Base-by-base conservation (phyloP, 2,113 vertebrate genomes). In the Sarotherodon lohbergeri region DNA sequence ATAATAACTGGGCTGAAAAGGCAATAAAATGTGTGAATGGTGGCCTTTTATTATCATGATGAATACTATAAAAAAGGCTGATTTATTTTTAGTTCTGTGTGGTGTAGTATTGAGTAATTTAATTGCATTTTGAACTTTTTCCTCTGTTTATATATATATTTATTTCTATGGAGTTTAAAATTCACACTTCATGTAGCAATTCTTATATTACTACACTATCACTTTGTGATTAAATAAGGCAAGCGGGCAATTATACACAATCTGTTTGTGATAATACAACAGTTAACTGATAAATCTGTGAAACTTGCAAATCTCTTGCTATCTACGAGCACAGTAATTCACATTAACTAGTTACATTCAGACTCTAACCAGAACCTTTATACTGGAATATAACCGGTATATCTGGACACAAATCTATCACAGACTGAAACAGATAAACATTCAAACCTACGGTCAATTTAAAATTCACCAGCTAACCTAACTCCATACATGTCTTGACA, bases 1-100 rank as follows among this genome's bases (percentile, higher is more conserved):
- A 29, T 81, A 46, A 34, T 78, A 34, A 12, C 27, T 34, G 27
- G 17, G 24, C 46, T 57, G 34, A 56, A 46, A 17, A 24, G 9
- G 8, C 2, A 73, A 3, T 63, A 82, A 76, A 82, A 76, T 73
- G 27, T 73, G 61, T 85, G 13, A 80, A 34, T 14, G 27, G 66
- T 36, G n/a, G 14, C 2, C 32, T 10, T 32, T 17, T 22, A 22
- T 46, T 54, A 68, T 81, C 73, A 50, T 50, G 11, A 52, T 10
- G 46, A 76, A 59, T 81, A 13, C 16, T 71, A 24, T 61, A 24
- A 54, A 46, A 32, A 8, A 76, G 73, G 4, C 1, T 36, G 0
- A 57, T 81, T 81, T 41, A 81, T 50, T n/a, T 73, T 78, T 50
- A 78, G 24, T 16, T 50, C 43, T 50, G 24, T 27, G 22, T 17